Conservation (phyloP, 1,140 invertebrate genomes). For the Drosophila ananassae region DNA sequence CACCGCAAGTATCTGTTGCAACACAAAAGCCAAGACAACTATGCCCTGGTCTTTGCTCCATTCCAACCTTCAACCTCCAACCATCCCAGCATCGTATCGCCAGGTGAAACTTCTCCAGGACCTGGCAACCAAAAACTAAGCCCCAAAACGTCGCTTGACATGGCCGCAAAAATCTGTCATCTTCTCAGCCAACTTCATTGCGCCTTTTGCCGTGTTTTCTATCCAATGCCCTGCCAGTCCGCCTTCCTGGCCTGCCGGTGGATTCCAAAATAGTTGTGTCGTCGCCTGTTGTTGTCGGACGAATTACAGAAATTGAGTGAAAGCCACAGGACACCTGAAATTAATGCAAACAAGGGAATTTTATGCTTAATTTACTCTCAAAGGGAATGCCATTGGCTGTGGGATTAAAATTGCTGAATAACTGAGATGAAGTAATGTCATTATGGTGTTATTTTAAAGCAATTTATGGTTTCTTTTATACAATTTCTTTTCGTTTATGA, state of each 20-base stretch:
- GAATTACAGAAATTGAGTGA: constrained; percentile 26
- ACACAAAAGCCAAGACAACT: constrained; percentile 39
- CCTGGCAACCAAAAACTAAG: constrained; percentile 29
- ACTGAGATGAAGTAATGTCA: not conserved
- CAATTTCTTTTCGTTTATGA: too few species aligned
- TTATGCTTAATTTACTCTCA: not conserved
- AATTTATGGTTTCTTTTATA: too few species aligned
- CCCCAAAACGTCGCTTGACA: constrained; percentile 46
- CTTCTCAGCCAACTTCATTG: constrained; percentile 26
- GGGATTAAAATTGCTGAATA: not conserved
- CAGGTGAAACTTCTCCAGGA: constrained; percentile 25
- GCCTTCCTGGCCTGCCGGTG: not conserved
- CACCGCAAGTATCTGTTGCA: constrained; percentile 55
- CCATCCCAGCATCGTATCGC: not conserved
- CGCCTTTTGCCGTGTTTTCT: constrained; percentile 6
- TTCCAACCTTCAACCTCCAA: not conserved
- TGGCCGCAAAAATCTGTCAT: constrained; percentile 56
- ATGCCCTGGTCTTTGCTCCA: constrained; percentile 30
- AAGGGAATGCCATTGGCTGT: constrained; percentile 13
- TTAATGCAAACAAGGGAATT: constrained; percentile 32
- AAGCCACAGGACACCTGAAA: constrained; percentile 50
- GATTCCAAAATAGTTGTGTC: not conserved
- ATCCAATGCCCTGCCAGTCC: not conserved
- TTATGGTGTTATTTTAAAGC: not conserved
- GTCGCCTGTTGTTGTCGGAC: not conserved